Conservation (phyloP, 2,888 invertebrate species). For the Philhelius pedissequus region DNA sequence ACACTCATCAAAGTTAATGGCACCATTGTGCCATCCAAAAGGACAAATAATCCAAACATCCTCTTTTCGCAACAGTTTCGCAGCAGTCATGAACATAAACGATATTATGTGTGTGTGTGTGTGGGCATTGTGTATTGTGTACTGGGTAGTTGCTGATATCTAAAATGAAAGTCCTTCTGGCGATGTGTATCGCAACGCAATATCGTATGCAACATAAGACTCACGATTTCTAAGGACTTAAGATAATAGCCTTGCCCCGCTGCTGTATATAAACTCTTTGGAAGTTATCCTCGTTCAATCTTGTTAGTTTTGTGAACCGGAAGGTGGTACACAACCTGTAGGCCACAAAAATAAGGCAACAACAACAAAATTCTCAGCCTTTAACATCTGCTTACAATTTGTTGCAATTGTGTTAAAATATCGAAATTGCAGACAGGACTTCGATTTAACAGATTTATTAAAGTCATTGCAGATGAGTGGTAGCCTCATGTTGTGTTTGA, state of each 20-base stretch:
- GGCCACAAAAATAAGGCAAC: not conserved
- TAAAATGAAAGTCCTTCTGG: conserved; percentile 40
- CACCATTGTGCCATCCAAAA: conserved; percentile 8
- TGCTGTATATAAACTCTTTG: not conserved
- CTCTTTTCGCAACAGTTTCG: conserved; percentile 37
- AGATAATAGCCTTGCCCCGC: conserved; percentile 10
- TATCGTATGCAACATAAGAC: conserved; percentile 25
- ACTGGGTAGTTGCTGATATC: conserved; percentile 3
- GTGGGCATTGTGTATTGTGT: too few species aligned
- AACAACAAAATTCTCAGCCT: not conserved
- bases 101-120: not conserved
- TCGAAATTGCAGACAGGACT: conserved; percentile 8
- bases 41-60: conserved; percentile 46
- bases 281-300: conserved; percentile 33
- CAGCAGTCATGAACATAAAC: conserved; percentile 37
- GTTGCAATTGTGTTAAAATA: conserved; percentile 48
- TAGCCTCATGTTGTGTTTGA: too few species aligned
- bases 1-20: conserved; percentile 46
- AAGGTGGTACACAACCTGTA: not conserved
- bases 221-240: conserved; percentile 24
- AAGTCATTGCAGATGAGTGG: not conserved
- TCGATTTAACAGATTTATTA: not conserved
- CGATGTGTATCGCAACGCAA: conserved; percentile 16
- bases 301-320: conserved; percentile 1
- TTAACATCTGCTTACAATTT: conserved; percentile 46